Conservation (phyloP, 1,140 invertebrate genomes). For the Caenorhabditis latens region DNA sequence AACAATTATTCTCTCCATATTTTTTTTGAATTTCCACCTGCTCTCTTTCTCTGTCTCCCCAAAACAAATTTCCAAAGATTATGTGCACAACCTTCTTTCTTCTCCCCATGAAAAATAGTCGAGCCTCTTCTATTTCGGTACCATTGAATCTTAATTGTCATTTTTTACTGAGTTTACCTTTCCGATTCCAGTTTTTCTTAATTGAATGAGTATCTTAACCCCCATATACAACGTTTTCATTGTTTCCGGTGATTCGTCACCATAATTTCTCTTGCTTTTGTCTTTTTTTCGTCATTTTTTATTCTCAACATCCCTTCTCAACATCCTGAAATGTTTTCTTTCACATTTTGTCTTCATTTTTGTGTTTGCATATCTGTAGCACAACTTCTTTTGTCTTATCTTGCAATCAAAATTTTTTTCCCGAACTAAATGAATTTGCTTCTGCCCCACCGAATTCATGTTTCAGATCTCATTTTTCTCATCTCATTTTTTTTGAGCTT, state of each 20-base stretch:
- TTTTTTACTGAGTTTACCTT: not conserved
- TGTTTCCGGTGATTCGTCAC: slow-evolving; percentile 34
- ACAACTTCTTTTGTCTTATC: not conserved
- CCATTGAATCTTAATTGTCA: not conserved
- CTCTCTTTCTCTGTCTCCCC: not conserved
- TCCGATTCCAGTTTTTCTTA: no score
- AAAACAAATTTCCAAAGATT: slow-evolving; percentile 6
- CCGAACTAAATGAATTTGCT: not conserved
- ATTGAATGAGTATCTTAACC: no score
- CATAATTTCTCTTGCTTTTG: not conserved
- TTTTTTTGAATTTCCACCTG: not conserved
- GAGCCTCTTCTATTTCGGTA: not conserved
- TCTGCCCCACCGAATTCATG: not conserved
- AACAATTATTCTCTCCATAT: not conserved
- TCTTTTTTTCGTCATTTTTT: not conserved
- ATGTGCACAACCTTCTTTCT: not conserved
- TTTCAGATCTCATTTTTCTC: no score
- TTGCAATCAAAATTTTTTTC: slow-evolving; percentile 13
- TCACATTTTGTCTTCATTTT: not conserved
- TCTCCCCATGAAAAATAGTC: not conserved
- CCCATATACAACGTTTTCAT: no score
- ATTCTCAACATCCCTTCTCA: not conserved
- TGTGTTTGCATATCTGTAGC: slow-evolving; percentile 46
- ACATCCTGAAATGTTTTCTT: not conserved
- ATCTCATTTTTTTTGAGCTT: no score